Evolutionary conservation across 2,797 vertebrate species (phyloP).

Genomic region (Threskiornis aethiopicus): DNA sequence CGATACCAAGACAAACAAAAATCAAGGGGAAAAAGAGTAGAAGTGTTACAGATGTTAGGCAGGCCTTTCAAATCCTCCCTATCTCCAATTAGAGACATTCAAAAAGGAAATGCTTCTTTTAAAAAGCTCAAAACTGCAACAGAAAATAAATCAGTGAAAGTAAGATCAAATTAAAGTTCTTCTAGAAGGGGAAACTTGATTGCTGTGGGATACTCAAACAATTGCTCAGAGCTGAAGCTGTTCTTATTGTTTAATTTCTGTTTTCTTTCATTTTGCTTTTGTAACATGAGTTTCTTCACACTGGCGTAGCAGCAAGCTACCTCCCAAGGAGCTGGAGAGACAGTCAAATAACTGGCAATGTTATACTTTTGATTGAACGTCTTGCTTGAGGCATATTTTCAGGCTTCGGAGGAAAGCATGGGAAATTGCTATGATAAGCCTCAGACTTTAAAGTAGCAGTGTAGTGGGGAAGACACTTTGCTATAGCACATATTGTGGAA

Average conservation of each 20-base stretch:
- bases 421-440: conserved; percentile 57
- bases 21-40: neutral
- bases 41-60: neutral
- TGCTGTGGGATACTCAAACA: conserved; percentile 17
- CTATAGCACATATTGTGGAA: conserved; percentile 9
- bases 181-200: conserved; percentile 12
- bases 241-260: conserved; percentile 48
- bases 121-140: neutral
- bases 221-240: neutral
- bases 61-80: neutral
- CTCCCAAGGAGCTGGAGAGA: conserved; percentile 50
- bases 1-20: neutral
- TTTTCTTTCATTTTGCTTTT: conserved; percentile 59
- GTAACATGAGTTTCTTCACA: conserved; percentile 55
- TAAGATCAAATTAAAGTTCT: conserved; percentile 32
- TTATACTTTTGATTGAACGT: conserved; percentile 56
- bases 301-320: neutral
- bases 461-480: conserved; percentile 6
- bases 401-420: conserved; percentile 51
- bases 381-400: conserved; percentile 54
- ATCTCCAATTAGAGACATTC: neutral
- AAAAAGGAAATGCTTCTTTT: neutral
- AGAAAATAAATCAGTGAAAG: conserved; percentile 23
- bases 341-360: conserved; percentile 55
- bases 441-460: conserved; percentile 40